Percentiles rank a stretch among this genome's conserved stretches.
Conservation (phyloP, 2,797 vertebrate genomes). For the Anableps anableps region DNA sequence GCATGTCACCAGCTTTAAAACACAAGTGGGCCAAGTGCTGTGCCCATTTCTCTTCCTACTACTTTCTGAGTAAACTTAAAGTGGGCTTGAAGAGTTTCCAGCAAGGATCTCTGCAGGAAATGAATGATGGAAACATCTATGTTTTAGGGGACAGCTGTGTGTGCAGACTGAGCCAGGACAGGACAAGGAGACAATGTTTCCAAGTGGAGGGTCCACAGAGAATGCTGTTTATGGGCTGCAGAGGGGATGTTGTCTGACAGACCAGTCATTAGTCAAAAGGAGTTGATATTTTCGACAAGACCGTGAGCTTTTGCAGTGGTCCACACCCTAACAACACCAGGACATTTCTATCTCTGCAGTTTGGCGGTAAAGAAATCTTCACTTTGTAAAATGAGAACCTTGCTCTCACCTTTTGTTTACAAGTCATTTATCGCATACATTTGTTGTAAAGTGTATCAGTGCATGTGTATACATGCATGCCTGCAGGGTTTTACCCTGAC, state of each 20-base stretch:
- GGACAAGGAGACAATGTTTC: slow-evolving; percentile 34
- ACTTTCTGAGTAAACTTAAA: background rate
- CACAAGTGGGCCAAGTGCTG: no score
- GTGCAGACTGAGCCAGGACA: slow-evolving; percentile 27
- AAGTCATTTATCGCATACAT: slow-evolving; percentile 4
- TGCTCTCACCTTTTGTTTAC: slow-evolving; percentile 2
- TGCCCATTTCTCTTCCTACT: background rate
- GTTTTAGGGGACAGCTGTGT: background rate
- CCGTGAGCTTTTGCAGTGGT: slow-evolving; percentile 13
- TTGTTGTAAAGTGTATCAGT: background rate
- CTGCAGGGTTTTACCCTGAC: slow-evolving; percentile 25
- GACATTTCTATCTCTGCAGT: background rate
- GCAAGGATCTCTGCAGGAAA: slow-evolving; percentile 26
- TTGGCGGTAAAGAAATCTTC: background rate
- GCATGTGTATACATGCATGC: slow-evolving; percentile 25
- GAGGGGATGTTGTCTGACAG: slow-evolving; percentile 17
- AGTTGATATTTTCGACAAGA: slow-evolving; percentile 25
- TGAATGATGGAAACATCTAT: slow-evolving; percentile 44
- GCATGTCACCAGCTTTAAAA: background rate
- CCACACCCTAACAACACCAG: slow-evolving; percentile 13
- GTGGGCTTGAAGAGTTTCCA: slow-evolving; percentile 12
- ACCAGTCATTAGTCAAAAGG: slow-evolving; percentile 24
- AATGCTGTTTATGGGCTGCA: slow-evolving; percentile 41
- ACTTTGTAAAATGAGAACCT: background rate
- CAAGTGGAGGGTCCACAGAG: slow-evolving; percentile 37